Base-by-base conservation (phyloP, 2,797 vertebrate species). In the Leuciscus waleckii region DNA sequence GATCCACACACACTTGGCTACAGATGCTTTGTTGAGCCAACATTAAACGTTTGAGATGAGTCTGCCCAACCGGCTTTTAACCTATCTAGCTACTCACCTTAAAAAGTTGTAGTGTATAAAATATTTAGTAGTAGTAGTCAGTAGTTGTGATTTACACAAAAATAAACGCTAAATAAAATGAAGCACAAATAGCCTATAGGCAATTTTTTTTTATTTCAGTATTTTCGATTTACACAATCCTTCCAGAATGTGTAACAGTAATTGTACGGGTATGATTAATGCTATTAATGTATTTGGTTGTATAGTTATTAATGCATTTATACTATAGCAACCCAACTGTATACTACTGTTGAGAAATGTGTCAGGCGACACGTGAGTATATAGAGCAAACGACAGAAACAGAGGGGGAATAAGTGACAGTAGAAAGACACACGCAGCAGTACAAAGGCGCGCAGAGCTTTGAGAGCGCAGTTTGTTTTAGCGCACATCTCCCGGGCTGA, bases 381-480 rank as follows among this genome's bases (percentile, higher is more conserved):
- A 92, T 92, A 90, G 90, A 91, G 87, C 88, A 91, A 93, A 91
- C 96, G 95, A 96, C 95, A 96, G 95, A 92, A 84, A 93, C 91
- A 88, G 91, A 93, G 93, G 94, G 94, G 92, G 93, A 93, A 93
- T 93, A 94, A 96, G 87, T 96, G 96, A 96, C 96, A 96, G 95
- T 96, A 96, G 91, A 97, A 96, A 97, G 96, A 94, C 95, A 94
- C 95, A 93, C 91, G 92, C 93, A 91, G 86, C 89, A 89, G 90
- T 95, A 96, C 94, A 95, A 95, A 96, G 95, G 91, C 93, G 86
- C 89, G 89, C 91, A 43, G 90, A 91, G 92, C 95, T 96, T 94
- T 94, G 95, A 96, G 95, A 93, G 94, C 93, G 89, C 89, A 93
- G 92, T 94, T 93, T 94, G 93, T 95, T 96, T 96, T 94, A 94